Base-by-base conservation (phyloP, 2,113 vertebrate species). In the Patagioenas fasciata region DNA sequence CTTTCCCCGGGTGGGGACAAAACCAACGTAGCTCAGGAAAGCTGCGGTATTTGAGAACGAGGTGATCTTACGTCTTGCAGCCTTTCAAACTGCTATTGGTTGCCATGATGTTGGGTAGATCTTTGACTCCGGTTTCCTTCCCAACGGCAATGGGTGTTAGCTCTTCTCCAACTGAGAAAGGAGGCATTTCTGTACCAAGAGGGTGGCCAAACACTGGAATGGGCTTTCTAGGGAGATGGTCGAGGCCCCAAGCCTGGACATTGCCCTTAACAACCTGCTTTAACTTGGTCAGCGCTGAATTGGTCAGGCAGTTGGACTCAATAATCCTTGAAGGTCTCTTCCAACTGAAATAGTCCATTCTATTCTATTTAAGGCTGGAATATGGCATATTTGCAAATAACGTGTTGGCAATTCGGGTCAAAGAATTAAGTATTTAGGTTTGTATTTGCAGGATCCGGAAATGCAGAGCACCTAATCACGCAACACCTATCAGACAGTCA, bases 81-180 rank as follows among this genome's bases (percentile, higher is more conserved):
- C 47, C 47, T 38, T 16, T 36, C 70, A 50, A 64, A 3, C 38
- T 32, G 4, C 14, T 23, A 56, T 10, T 19, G 36, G 64, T 6
- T 42, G 17, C 47, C 14, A 9, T 2, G 24, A 19, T 13, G 21
- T 5, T 28, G 48, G 54, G 53, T 34, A 65, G 13, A 23, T 19
- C 69, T 60, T 6, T 10, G 60, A 66, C 48, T 64, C n/a, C 42
- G 13, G 17, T 67, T 47, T 53, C 44, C 17, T 44, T 10, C 25
- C 40, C 40, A 8, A 14, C 5, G 9, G 15, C 73, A 40, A 32
- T 0, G 1, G 32, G 38, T n/a, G 56, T 17, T 6, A 44, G 40
- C 32, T 71, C 47, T 60, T 44, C 64, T 50, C 44, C 61, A 14
- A 62, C 6, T 17, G 6, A 61, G 34, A 51, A 28, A 34, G 25